Conservation (phyloP, 2,888 invertebrate species). For the Trachelus iudaicus region DNA sequence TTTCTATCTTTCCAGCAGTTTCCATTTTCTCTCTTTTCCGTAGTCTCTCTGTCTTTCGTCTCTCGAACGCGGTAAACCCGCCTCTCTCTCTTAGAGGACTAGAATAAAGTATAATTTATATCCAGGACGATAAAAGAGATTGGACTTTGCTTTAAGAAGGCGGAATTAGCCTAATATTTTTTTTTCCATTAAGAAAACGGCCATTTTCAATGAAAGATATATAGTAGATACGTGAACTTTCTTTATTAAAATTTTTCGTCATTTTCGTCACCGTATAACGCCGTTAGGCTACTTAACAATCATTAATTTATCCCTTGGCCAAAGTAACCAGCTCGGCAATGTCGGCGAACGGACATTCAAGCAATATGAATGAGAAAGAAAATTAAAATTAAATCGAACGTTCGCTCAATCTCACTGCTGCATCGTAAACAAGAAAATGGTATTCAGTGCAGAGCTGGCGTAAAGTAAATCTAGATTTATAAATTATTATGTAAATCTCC, state of each 20-base stretch:
- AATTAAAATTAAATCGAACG: slow-evolving; percentile 10
- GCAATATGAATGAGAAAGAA: slow-evolving; percentile 11
- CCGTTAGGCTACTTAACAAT: background rate
- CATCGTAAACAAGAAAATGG: slow-evolving; percentile 40
- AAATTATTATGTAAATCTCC: background rate
- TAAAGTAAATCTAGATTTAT: slow-evolving; percentile 4
- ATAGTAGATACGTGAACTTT: background rate
- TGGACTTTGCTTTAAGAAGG: background rate
- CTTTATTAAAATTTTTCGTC: background rate
- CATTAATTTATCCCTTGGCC: background rate
- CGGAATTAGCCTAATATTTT: no score
- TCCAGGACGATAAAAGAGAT: background rate
- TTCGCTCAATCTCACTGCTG: slow-evolving; percentile 38
- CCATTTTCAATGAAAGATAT: background rate
- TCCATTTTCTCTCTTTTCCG: background rate
- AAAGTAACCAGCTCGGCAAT: background rate
- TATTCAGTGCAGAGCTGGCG: slow-evolving; percentile 44
- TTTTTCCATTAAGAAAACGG: background rate
- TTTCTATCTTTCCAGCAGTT: background rate
- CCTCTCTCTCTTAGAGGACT: background rate
- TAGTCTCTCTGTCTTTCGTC: background rate
- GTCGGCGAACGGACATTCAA: background rate
- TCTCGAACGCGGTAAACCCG: background rate
- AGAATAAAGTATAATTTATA: background rate
- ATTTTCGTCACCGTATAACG: background rate